These are phyloP conservation scores for Hippopotamyrus pictus DNA, from an alignment of 2,797 vertebrate species.

Conservation along the genomic window DNA sequence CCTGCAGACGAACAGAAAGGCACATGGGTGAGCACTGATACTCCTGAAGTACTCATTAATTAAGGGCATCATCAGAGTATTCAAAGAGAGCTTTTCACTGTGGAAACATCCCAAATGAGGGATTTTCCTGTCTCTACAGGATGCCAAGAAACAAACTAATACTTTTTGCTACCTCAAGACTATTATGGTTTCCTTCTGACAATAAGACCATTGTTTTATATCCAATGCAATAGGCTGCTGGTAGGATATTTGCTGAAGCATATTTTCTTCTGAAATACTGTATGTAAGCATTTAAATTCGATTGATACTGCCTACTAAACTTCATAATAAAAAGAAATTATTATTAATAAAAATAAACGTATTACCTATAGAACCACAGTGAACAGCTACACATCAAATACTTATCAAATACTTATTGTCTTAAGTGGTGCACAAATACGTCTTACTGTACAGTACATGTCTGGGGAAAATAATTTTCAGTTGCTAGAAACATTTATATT, in stretches of 20 bases:
- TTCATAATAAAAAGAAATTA: not conserved
- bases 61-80: not conserved
- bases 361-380: not conserved
- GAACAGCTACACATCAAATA: not conserved
- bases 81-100: not conserved
- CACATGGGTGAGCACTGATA: not conserved
- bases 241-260: not conserved
- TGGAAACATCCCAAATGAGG: not conserved
- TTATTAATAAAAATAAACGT: not conserved
- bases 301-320: not conserved
- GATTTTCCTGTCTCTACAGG: not conserved
- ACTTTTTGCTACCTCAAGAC: not conserved
- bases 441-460: not conserved
- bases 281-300: not conserved
- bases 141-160: not conserved
- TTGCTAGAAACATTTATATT: not conserved
- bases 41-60: not conserved
- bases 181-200: constrained; percentile 1
- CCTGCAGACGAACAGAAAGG: not conserved
- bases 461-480: not conserved
- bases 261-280: not conserved
- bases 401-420: not conserved
- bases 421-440: not conserved
- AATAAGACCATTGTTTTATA: not conserved
- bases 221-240: not conserved